Evolutionary conservation across 2,113 vertebrate genomes (phyloP), one percentile per base, ranked within the genome.

Genomic region (Hassar affinis): DNA sequence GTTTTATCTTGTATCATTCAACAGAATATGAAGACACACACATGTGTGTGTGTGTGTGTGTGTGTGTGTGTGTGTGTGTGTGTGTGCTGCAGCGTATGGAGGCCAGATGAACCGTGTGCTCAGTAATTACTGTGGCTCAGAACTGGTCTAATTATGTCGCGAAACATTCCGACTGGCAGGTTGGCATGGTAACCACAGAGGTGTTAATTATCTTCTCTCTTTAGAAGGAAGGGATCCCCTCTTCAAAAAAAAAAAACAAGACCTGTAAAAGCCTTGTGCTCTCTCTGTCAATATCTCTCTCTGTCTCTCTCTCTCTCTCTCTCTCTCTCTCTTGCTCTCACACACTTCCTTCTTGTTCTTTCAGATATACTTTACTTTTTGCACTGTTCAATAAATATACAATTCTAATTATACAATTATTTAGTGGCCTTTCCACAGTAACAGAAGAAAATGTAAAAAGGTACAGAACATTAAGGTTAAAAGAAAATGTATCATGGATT

Each of bases 151-250:
- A 91, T 92, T 93, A 90, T 61, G 57, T 81, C 45, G 72, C 86
- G 89, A 87, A 92, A 93, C 85, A 88, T 87, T 91, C 89, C 81
- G 87, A 56, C 87, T 89, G 87, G 27, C 6, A 5, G 1, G 89
- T 92, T 88, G 93, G 87, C 92, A 93, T 91, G 90, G 91, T 88
- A 92, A 94, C 91, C 0, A 0, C 18, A n/a, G 85, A 91, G 87
- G 89, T 90, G 89, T 90, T 91, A 88, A 91, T 92, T 90, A 90
- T 90, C 91, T 92, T 90, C 87, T 86, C 86, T 86, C 85, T 91
- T 91, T 80, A 88, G 89, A 87, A 82, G 71, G 81, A 85, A 90
- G 89, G 88, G 91, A 92, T 84, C 85, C 91, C 91, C 86, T 86
- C 89, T 88, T 92, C 79, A 89, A 91, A 91, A 82, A 54, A 74